Base-by-base conservation (phyloP, 1,140 invertebrate species). In the Zaprionus gabonicus region DNA sequence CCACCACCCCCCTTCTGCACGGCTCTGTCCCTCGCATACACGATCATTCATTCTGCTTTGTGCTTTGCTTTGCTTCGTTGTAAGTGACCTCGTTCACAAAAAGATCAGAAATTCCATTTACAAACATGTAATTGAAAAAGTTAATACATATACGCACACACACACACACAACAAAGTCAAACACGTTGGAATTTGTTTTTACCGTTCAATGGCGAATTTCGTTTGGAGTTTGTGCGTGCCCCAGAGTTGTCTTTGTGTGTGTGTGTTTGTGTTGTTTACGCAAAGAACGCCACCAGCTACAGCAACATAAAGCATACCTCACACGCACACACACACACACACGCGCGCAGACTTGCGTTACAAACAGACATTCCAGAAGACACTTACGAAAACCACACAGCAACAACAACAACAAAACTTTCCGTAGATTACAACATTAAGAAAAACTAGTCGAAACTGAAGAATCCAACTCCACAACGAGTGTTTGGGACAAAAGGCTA, bases 51-150 rank as follows among this genome's bases (percentile, higher is more conserved):
- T 51, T 67, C 12, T 20, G 15, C 17, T 25, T 36, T 63, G 44
- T 64, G 60, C 63, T 51, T 28, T 74, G 68, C 34, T 63, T 69
- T 69, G 31, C 76, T 82, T 85, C 72, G 81, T 80, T 85, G 85
- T 88, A 90, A 88, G 79, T 88, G 85, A 88, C 85, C 85, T 88
- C 85, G 85, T 88, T 88, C 84, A 86, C 83, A 88, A 82, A 87
- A 82, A 87, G 83, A 83, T 87, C 84, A 80, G 77, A 83, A 87
- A 87, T 87, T 83, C 83, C 83, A 87, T 87, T 87, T 87, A 87
- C 83, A 87, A 87, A 87, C 80, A 85, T 90, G 85, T 88, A 88
- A 90, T 90, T 90, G 85, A 88, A 88, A 87, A 88, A 88, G 71
- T 76, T 78, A 76, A 78, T 59, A 73, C 57, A 69, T 38, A 73